Evolutionary conservation across 2,113 vertebrate genomes (phyloP).

Genomic region (Nanger granti): DNA sequence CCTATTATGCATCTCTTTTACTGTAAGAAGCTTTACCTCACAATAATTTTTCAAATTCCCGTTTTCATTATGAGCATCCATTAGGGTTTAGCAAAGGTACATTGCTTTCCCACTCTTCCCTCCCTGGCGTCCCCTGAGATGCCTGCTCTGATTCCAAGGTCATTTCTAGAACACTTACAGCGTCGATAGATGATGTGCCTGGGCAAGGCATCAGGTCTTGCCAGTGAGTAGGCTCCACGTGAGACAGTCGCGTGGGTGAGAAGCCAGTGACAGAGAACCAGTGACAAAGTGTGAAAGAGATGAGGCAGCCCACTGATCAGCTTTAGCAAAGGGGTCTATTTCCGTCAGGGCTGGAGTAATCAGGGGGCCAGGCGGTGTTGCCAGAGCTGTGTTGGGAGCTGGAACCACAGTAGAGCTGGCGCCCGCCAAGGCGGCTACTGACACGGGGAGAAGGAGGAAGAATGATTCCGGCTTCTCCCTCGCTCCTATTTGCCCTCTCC

Average conservation of each 20-base stretch:
- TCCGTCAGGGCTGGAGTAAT: neutral
- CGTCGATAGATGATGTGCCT: no score
- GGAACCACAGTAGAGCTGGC: neutral
- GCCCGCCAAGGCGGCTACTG: no score
- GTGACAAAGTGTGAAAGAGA: neutral
- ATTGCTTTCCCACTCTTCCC: neutral
- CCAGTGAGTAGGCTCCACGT: no score
- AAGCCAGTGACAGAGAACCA: neutral
- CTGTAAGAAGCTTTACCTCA: neutral
- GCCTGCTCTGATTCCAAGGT: neutral
- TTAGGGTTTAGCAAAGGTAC: neutral
- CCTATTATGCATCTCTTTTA: neutral
- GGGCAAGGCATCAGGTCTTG: neutral
- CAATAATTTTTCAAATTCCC: neutral
- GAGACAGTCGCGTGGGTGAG: neutral
- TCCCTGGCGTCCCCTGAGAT: neutral
- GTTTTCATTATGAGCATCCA: neutral
- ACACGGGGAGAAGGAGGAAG: neutral
- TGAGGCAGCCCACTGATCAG: neutral
- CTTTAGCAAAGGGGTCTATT: neutral
- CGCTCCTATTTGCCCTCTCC: no score
- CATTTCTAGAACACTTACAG: neutral
- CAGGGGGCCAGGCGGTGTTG: accelerated
- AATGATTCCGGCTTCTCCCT: neutral
- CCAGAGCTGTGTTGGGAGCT: neutral